Evolutionary conservation across 2,888 invertebrate genomes (phyloP), one percentile per base, ranked within the genome.

Genomic region (Anagyrus pseudococci): DNA sequence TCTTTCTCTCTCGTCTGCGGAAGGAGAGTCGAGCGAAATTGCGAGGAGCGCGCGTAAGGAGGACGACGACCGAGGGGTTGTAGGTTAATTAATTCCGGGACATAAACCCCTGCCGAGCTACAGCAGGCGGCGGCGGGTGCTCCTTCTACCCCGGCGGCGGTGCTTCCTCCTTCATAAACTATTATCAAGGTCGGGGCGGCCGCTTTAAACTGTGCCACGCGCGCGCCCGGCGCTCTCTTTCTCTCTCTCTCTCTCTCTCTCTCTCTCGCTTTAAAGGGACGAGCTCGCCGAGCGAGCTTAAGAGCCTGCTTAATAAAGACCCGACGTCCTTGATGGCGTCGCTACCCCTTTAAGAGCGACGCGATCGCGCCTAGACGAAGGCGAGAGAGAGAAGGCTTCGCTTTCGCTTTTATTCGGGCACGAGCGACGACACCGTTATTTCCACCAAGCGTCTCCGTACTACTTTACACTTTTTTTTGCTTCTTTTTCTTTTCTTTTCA

Each of bases 11-110:
- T n/a, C n/a, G n/a, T n/a, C n/a, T n/a, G n/a, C n/a, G 15, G 22
- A 48, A 29, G 22, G 41, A 57, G 33, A 20, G 55, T 29, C 22
- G 20, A 43, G 55, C 26, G 41, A 56, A 40, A 47, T 41, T 47
- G 47, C 58, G 67, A 69, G 63, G 15, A 10, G 10, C 29, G 10
- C 6, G 10, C 29, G 15, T 10, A 48, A 52, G 52, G 67, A 61
- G 67, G 62, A 59, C 69, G 71, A 64, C 68, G 67, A 56, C 66
- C 69, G 68, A 67, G 69, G 72, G 74, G 72, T 73, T 75, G 71
- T 75, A 71, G 77, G 77, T 77, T 77, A 77, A 78, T 78, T 78
- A 76, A 77, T 77, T 77, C 77, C 74, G 72, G 75, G 71, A 74
- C 76, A 77, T 77, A 77, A 77, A 75, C 71, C 70, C 72, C 70